Conservation (phyloP, 2,888 invertebrate genomes). For the Melikaiella ostensackeni region DNA sequence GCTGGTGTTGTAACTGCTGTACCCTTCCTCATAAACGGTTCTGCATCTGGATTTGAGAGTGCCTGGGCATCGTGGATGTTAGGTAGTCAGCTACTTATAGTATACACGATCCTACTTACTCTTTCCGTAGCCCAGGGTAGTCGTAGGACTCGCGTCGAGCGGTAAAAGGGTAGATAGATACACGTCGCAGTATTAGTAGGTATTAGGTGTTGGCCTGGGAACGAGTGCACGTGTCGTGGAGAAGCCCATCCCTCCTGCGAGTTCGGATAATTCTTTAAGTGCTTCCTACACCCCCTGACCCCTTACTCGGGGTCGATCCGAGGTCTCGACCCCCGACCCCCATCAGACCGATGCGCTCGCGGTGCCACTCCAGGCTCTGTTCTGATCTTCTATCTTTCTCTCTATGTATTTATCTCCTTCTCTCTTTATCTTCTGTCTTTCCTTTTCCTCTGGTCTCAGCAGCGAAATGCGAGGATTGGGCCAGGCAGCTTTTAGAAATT, state of each 20-base stretch:
- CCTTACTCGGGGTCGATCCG: slow-evolving; percentile 52
- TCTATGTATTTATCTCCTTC: slow-evolving; percentile 35
- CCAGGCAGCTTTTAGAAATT: slow-evolving; percentile 56
- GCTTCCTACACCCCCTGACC: slow-evolving; percentile 71
- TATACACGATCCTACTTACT: slow-evolving; percentile 51
- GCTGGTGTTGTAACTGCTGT: slow-evolving; percentile 4
- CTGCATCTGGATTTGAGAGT: neutral
- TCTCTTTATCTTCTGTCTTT: slow-evolving; percentile 23
- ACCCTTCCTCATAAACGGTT: slow-evolving; percentile 6
- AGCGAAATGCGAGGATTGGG: slow-evolving; percentile 52
- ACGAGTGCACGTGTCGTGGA: slow-evolving; percentile 74
- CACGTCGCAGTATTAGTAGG: slow-evolving; percentile 76
- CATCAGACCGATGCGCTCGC: slow-evolving; percentile 51
- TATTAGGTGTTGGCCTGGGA: slow-evolving; percentile 77
- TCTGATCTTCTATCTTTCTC: slow-evolving; percentile 41
- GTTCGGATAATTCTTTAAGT: slow-evolving; percentile 78
- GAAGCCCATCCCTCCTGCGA: slow-evolving; percentile 68
- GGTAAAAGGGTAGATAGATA: slow-evolving; percentile 77
- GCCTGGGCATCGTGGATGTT: slow-evolving; percentile 32
- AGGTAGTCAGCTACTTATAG: slow-evolving; percentile 40
- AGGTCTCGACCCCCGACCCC: slow-evolving; percentile 43
- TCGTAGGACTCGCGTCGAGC: slow-evolving; percentile 73
- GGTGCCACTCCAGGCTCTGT: slow-evolving; percentile 53
- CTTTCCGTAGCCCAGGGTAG: slow-evolving; percentile 57
- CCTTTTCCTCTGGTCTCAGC: slow-evolving; percentile 17